These are phyloP conservation scores for Lycaena phlaeas DNA, from an alignment of 2,888 invertebrate species.

Conservation along the genomic window DNA sequence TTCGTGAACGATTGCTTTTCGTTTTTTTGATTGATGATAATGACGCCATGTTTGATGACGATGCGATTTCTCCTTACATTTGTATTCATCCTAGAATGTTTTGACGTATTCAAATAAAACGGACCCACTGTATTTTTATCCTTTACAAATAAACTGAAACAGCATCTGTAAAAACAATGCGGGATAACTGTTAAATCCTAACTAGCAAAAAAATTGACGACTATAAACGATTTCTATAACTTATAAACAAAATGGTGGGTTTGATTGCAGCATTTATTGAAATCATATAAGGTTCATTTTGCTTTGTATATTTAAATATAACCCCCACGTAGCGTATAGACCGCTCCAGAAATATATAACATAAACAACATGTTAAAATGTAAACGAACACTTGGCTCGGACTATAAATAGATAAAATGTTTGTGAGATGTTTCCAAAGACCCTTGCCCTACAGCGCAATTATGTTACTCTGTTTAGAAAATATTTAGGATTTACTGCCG, in stretches of 20 bases:
- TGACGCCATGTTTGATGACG: too few relatives aligned
- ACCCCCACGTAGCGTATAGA: slow-evolving; percentile 6
- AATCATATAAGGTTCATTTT: neutral
- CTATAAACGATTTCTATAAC: slow-evolving; percentile 7
- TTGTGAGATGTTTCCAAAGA: slow-evolving; percentile 14
- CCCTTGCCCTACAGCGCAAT: slow-evolving; percentile 1
- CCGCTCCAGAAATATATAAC: slow-evolving; percentile 43
- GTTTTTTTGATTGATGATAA: too few relatives aligned
- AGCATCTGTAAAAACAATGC: slow-evolving; percentile 3
- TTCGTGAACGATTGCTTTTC: neutral
- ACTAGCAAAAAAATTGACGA: slow-evolving; percentile 5
- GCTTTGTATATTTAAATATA: neutral
- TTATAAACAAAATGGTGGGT: neutral
- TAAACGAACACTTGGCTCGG: slow-evolving; percentile 52
- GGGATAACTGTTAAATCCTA: slow-evolving; percentile 3
- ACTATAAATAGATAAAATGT: slow-evolving; percentile 61
- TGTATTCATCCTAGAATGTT: neutral
- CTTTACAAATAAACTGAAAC: slow-evolving; percentile 4
- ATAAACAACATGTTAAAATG: slow-evolving; percentile 63
- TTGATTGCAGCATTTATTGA: neutral
- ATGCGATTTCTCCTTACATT: too few relatives aligned
- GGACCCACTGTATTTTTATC: neutral
- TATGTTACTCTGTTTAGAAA: too few relatives aligned
- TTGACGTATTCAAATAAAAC: neutral
- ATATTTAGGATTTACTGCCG: too few relatives aligned